Percentiles rank a stretch among this genome's conserved stretches.
These are phyloP conservation scores for Dryas iulia DNA, from an alignment of 1,140 invertebrate genomes.

Conservation along the genomic window DNA sequence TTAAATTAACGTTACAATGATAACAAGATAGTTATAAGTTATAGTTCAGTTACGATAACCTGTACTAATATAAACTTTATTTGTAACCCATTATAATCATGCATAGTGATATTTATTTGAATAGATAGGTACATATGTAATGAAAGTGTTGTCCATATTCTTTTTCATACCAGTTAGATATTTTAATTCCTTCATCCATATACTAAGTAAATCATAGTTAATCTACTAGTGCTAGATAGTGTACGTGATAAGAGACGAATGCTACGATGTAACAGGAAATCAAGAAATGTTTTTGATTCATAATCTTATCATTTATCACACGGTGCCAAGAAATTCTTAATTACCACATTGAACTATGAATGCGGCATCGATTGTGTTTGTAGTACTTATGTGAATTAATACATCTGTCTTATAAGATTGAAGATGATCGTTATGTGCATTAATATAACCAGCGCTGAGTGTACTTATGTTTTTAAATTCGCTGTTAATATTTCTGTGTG, in stretches of 20 bases:
- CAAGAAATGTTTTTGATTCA: conserved; percentile 3
- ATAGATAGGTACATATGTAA: too few relatives aligned
- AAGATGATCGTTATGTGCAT: background rate
- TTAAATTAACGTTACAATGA: background rate
- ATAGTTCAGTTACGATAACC: background rate
- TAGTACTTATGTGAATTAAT: background rate
- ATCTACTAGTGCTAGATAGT: background rate
- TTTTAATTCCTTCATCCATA: background rate
- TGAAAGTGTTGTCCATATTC: too few relatives aligned
- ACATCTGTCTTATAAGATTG: background rate
- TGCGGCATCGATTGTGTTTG: background rate
- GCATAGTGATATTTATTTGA: too few relatives aligned
- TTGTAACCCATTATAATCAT: too few relatives aligned
- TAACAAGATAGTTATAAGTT: background rate
- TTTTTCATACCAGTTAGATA: background rate
- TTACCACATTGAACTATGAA: conserved; percentile 11
- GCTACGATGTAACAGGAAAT: conserved; percentile 4
- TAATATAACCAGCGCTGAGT: too few relatives aligned
- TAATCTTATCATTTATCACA: conserved; percentile 20
- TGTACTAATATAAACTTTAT: background rate
- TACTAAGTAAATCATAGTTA: background rate
- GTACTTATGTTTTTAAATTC: too few relatives aligned
- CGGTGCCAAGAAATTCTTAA: conserved; percentile 8
- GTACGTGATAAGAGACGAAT: background rate
- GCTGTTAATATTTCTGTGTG: too few relatives aligned